Base-by-base conservation (phyloP, 2,888 invertebrate genomes). In the Emmelina monodactyla region DNA sequence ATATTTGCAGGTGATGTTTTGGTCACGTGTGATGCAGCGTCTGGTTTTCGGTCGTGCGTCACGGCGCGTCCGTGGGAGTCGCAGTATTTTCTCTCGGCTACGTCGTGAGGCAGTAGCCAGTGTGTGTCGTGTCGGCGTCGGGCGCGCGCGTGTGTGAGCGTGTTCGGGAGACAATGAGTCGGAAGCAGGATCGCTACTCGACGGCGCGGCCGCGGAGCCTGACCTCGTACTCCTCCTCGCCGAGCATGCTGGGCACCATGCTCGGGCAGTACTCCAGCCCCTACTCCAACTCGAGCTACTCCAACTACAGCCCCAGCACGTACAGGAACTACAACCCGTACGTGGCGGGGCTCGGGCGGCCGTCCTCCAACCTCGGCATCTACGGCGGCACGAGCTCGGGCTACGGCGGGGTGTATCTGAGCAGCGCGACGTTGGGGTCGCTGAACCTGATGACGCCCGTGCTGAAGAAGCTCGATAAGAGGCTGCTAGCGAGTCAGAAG, bases 401-500 rank as follows among this genome's bases (percentile, higher is more conserved):
- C 4, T 88, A 88, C 51, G 88, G 88, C 7, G 86, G 87, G 32
- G 71, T 88, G 15, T 86, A 86, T 37, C 68, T 88, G 43, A 86
- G 87, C 37, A 79, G 85, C 22, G 80, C 79, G 16, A 62, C 83
- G 2, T 63, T 85, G 35, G 76, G 82, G 14, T 84, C 85, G 2
- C 68, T 83, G 28, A 85, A 83, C 62, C 69, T 85, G 34, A 75
- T 83, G 58, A 76, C 82, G 16, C 82, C 85, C 28, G 82, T 75
- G 53, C 58, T 78, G 39, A 78, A 78, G 59, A 78, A 79, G 48
- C 66, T 79, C 47, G 78, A 78, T 50, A 79, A 78, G 50, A 71
- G 62, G 42, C 53, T 79, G 42, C 52, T 78, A 46, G 78, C 78
- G 14, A 79, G 79, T 47, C 71, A 79, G 60, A 79, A 72, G 47